Base-by-base conservation (phyloP, 2,113 vertebrate species). In the Crotalus tigris region DNA sequence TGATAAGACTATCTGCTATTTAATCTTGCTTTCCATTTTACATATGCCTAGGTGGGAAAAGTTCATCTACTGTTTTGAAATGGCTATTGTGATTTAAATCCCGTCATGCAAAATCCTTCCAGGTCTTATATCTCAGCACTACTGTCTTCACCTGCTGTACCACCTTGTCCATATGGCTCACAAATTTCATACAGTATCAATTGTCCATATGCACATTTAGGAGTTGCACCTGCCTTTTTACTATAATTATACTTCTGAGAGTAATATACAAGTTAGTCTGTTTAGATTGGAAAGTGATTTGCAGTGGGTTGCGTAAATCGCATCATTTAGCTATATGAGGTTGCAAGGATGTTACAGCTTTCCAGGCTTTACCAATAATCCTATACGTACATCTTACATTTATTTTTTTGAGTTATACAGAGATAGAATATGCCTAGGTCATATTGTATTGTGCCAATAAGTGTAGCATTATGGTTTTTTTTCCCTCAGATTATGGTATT, bases 181-280 rank as follows among this genome's bases (percentile, higher is more conserved):
- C 81, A 0, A 92, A 95, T 96, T 95, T 96, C 92, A 93, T 90
- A 53, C 2, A 19, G 24, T 95, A 95, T 93, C 94, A 91, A 55
- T 57, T 95, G 95, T 39, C 94, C 94, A 93, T 91, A 94, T 96
- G 95, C 6, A 0, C 92, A 57, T 87, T 95, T 94, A 93, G 92
- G 93, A 94, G 29, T 46, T 92, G 94, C 94, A 96, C 95, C 96
- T 96, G 96, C 92, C 95, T 94, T 90, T 92, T 93, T 88, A 92
- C 85, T 93, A 91, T 93, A 94, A 54, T 96, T 96, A 93, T 93
- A 87, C 95, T 94, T 91, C 92, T 87, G 4, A 92, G 95, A 95
- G 95, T 95, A 92, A 93, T 69, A 90, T 88, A 93, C 23, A 75
- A 93, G 91, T 93, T 95, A 94, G 93, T 69, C 64, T 85, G 91